phyloP scores from a whole-genome alignment of 2,797 vertebrate genomes.

The Mormyrops boulengeri region DNA sequence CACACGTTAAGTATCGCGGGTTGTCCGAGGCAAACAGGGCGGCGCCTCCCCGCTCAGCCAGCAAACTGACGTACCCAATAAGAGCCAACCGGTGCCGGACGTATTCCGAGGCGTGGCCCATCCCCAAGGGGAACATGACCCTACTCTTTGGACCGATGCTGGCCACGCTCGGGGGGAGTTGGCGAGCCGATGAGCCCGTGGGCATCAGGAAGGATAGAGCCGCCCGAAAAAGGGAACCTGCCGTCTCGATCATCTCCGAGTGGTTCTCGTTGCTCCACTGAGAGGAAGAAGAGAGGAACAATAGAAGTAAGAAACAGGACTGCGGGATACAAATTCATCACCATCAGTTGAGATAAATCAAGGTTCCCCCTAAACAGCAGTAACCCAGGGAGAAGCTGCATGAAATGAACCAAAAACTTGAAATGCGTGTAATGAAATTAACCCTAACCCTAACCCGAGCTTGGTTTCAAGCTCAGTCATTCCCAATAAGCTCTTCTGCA shows the following conservation, averaged over 20 bases:
- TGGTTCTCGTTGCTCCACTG: constrained; percentile 94
- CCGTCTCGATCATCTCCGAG: constrained; percentile 79
- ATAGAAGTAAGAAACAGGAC: constrained; percentile 42
- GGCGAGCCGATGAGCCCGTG: constrained; percentile 73
- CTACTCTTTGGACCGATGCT: constrained; percentile 74
- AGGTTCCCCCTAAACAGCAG: constrained; percentile 48
- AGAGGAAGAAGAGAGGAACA: constrained; percentile 30
- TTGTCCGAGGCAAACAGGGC: constrained; percentile 12
- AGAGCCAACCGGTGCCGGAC: constrained; percentile 82
- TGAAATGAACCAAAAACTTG: constrained; percentile 65
- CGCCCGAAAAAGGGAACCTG: constrained; percentile 72
- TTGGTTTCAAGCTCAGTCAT: constrained; percentile 66
- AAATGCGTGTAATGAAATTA: too few species aligned
- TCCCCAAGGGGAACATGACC: constrained; percentile 81
- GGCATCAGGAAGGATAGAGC: constrained; percentile 75
- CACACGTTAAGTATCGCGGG: not conserved
- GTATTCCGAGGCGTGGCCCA: constrained; percentile 89
- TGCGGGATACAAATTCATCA: constrained; percentile 29
- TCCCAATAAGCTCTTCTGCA: constrained; percentile 13
- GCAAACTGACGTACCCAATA: constrained; percentile 73
- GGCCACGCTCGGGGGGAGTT: constrained; percentile 89
- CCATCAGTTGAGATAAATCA: constrained; percentile 36
- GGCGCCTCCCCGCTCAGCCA: not conserved
- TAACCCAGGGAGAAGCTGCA: constrained; percentile 32
- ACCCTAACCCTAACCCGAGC: too few species aligned